Conservation (phyloP, 2,797 vertebrate species). For the Trachops cirrhosus region DNA sequence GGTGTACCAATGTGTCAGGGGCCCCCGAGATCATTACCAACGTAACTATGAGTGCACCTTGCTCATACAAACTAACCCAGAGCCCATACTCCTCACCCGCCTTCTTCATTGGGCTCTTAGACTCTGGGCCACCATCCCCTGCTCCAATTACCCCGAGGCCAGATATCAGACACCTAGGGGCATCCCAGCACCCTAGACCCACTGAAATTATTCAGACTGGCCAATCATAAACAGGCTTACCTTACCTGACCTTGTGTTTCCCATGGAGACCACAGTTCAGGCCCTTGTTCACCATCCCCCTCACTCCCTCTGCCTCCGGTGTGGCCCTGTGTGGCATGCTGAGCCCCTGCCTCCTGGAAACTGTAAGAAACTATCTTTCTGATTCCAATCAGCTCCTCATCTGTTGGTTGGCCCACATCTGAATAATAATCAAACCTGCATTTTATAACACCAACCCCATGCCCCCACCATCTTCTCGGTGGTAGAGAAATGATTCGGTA, state of each 20-base stretch:
- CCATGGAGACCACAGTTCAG: not conserved
- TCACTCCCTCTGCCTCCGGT: not conserved
- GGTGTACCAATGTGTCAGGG: not conserved
- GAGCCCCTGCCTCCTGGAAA: not conserved
- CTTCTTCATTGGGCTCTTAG: not conserved
- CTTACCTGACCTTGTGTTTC: not conserved
- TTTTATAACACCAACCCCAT: not conserved
- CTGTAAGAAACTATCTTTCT: not conserved
- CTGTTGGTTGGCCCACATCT: not conserved
- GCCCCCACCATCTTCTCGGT: not conserved
- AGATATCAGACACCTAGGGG: not conserved
- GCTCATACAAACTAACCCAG: not conserved
- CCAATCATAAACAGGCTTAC: not conserved
- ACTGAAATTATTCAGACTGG: not conserved
- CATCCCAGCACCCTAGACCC: not conserved
- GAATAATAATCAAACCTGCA: not conserved
- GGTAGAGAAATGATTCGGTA: not conserved
- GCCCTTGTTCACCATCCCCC: not conserved
- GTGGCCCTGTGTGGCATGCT: not conserved
- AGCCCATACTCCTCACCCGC: not conserved
- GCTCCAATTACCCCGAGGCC: not conserved
- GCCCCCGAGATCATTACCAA: not conserved
- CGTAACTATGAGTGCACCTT: not conserved
- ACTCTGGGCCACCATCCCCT: not conserved
- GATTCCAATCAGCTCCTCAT: not conserved